Conservation (phyloP, 2,113 vertebrate genomes). For the Oreochromis spilurus region DNA sequence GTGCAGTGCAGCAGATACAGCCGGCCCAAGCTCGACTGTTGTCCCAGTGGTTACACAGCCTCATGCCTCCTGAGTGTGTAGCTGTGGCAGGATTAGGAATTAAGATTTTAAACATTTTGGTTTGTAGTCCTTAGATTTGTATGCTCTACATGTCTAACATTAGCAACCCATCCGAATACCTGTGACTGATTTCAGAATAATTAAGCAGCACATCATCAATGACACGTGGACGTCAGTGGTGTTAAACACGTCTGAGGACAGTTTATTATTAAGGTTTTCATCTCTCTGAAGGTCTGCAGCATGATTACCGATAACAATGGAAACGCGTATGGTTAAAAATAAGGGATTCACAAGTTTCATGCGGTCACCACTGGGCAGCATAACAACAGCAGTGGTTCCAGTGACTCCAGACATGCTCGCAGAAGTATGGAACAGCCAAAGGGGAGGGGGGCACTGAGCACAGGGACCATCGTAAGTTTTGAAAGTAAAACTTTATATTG, state of each 20-base stretch:
- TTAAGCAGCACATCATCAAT: neutral
- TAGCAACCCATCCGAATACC: neutral
- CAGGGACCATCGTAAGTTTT: neutral
- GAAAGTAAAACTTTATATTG: neutral
- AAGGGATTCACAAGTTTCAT: rapidly evolving
- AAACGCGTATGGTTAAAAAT: neutral
- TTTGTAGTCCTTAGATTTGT: rapidly evolving
- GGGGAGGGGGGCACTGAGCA: neutral
- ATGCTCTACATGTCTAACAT: rapidly evolving
- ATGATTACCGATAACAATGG: neutral
- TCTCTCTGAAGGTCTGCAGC: neutral
- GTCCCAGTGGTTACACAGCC: neutral
- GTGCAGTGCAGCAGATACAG: neutral
- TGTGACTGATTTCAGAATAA: neutral
- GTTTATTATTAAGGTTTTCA: neutral
- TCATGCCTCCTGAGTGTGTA: neutral
- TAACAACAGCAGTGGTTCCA: neutral
- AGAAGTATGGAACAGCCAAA: rapidly evolving
- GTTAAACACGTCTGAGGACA: rapidly evolving
- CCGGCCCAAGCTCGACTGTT: neutral
- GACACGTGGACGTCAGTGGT: neutral
- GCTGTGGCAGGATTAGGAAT: neutral
- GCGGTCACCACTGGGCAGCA: neutral
- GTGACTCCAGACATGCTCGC: neutral
- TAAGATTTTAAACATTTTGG: neutral